Conservation (phyloP, 2,113 vertebrate species). For the Danionella cerebrum region DNA sequence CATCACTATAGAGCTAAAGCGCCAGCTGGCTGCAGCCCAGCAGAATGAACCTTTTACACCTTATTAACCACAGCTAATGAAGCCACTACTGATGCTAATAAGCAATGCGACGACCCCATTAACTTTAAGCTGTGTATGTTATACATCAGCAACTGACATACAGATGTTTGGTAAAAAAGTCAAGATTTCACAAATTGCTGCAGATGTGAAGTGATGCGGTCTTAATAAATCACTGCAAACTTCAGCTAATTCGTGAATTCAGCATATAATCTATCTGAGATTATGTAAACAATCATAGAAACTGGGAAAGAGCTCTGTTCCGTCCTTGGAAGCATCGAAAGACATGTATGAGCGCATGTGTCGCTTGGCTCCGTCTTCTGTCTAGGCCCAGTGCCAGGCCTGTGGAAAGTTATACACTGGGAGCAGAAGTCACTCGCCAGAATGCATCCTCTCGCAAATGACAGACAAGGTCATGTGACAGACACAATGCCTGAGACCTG, state of each 20-base stretch:
- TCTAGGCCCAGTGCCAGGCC: slow-evolving; percentile 22
- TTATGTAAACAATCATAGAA: too few species aligned
- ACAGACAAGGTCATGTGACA: slow-evolving; percentile 14
- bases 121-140: slow-evolving; percentile 10
- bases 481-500: background rate
- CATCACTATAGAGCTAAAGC: slow-evolving; percentile 2
- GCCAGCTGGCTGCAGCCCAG: slow-evolving; percentile 28
- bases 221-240: too few species aligned
- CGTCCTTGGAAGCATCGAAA: slow-evolving; percentile 9
- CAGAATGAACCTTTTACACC: slow-evolving; percentile 25
- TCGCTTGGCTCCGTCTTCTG: slow-evolving; percentile 2
- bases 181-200: slow-evolving; percentile 1
- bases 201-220: too few species aligned
- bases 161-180: slow-evolving; percentile 8
- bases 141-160: background rate
- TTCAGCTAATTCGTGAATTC: too few species aligned
- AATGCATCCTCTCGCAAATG: slow-evolving; percentile 2
- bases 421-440: slow-evolving; percentile 9
- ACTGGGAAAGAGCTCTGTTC: background rate
- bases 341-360: background rate
- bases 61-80: slow-evolving; percentile 33
- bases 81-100: slow-evolving; percentile 20
- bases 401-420: slow-evolving; percentile 10
- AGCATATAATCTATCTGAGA: too few species aligned
- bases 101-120: slow-evolving; percentile 27